Conservation (phyloP, 1,140 invertebrate genomes). For the Temnothorax longispinosus region DNA sequence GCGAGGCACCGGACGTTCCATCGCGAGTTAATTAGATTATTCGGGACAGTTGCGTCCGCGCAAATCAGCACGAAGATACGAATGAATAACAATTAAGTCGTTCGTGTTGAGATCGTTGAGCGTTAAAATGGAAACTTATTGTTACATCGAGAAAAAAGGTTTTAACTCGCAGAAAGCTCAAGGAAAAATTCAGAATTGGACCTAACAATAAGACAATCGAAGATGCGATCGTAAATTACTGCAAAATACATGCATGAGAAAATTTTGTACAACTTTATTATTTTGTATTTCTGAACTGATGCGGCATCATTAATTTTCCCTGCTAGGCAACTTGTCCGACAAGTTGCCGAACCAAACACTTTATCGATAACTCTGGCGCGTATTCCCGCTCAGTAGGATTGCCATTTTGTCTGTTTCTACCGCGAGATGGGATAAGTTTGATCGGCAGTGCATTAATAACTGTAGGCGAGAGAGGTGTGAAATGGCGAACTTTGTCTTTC, state of each 20-base stretch:
- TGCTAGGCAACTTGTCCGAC: not conserved
- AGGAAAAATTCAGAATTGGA: not conserved
- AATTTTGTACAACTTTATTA: not conserved
- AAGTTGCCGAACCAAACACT: constrained; percentile 21
- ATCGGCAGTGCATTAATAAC: constrained; percentile 16
- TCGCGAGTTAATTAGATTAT: constrained; percentile 42
- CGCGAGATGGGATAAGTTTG: constrained; percentile 18
- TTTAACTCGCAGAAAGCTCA: not conserved
- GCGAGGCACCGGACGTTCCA: constrained; percentile 10
- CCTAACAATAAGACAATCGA: not conserved
- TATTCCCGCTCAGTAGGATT: constrained; percentile 6
- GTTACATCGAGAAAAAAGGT: too few relatives aligned
- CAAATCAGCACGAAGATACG: not conserved
- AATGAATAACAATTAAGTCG: constrained; percentile 22
- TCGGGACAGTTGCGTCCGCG: not conserved
- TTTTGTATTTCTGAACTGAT: not conserved
- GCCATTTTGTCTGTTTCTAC: constrained; percentile 24
- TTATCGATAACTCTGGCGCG: not conserved
- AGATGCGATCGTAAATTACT: not conserved
- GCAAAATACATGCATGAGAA: not conserved
- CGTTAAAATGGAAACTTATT: not conserved
- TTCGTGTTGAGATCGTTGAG: not conserved
- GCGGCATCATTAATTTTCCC: constrained; percentile 24
- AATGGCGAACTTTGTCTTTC: not conserved
- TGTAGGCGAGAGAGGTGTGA: not conserved